phyloP scores from a whole-genome alignment of 2,797 vertebrate species.

The Delichon dasypus region DNA sequence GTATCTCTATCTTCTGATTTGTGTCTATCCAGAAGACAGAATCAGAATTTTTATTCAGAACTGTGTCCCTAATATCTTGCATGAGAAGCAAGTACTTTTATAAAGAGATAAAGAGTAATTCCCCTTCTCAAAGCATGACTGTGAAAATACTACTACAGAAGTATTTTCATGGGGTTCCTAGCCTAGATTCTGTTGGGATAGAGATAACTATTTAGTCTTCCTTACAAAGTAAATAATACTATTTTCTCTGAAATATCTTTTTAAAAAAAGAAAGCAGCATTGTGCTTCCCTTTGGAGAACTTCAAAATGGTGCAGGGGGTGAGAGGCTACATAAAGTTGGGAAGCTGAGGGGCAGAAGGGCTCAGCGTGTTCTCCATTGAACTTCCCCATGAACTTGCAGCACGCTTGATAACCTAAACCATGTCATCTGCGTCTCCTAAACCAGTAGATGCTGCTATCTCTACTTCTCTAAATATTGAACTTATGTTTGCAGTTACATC shows the following conservation, averaged over 20 bases:
- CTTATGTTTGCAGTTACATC: constrained; percentile 8
- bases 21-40: neutral
- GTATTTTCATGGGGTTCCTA: neutral
- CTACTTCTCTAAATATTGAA: constrained; percentile 7
- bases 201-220: neutral
- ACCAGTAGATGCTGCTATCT: constrained; percentile 24
- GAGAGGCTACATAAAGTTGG: neutral
- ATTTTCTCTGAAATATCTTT: neutral
- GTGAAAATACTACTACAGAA: neutral
- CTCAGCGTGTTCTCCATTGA: neutral
- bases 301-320: neutral
- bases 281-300: neutral
- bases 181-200: neutral
- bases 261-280: neutral
- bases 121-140: neutral
- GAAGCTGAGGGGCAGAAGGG: neutral
- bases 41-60: neutral
- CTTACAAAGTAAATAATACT: neutral
- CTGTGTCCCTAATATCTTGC: neutral
- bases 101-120: neutral
- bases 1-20: neutral
- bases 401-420: neutral
- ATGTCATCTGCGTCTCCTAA: neutral
- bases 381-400: neutral
- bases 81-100: neutral